phyloP scores from a whole-genome alignment of 2,113 vertebrate genomes.

The Xenotilapia caudafasciata region DNA sequence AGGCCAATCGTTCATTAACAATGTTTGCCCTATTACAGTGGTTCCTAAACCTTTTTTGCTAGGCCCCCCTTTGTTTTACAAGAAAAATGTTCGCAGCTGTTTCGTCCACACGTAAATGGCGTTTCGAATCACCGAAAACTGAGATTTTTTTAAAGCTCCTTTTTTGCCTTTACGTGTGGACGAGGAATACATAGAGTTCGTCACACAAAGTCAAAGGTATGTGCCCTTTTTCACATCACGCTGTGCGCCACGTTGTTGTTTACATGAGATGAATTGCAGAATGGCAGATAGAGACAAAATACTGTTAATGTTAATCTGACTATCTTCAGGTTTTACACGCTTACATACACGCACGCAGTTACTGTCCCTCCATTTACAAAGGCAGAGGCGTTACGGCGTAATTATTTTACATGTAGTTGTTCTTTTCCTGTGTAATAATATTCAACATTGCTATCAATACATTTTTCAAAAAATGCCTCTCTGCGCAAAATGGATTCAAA shows the following conservation, averaged over 20 bases:
- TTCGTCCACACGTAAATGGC: not conserved
- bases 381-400: accelerated
- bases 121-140: not conserved
- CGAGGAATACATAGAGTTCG: not conserved
- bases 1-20: not conserved
- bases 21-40: not conserved
- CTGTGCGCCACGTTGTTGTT: not conserved
- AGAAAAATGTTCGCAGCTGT: not conserved
- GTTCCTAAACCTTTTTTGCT: not conserved
- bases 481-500: accelerated
- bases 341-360: accelerated
- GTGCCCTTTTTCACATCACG: not conserved
- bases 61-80: not conserved
- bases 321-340: not conserved
- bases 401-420: not conserved
- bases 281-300: not conserved
- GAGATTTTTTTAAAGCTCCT: not conserved
- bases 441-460: not conserved
- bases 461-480: not conserved
- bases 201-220: not conserved
- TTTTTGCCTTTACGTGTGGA: not conserved
- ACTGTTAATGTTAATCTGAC: not conserved
- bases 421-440: not conserved
- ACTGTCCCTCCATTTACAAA: not conserved
- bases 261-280: not conserved